Evolutionary conservation across 2,113 vertebrate genomes (phyloP).

Genomic region (Nannobrachium achirus): DNA sequence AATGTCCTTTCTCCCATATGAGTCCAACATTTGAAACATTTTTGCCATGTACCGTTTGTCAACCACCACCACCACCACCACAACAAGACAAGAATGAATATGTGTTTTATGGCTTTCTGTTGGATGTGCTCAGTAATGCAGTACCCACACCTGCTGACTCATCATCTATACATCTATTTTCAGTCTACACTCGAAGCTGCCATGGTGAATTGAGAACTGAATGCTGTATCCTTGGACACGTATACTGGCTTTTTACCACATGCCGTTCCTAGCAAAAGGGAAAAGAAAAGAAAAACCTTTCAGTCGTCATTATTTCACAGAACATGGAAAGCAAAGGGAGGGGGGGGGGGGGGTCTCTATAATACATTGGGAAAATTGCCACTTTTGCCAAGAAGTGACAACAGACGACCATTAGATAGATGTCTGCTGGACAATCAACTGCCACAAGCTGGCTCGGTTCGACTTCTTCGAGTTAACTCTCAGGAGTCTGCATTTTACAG

Average conservation of each 20-base stretch:
- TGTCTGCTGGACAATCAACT: too few species aligned
- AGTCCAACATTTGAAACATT: too few species aligned
- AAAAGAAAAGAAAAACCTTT: neutral
- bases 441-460: too few species aligned
- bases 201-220: neutral
- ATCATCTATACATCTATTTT: neutral
- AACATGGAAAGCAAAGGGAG: neutral
- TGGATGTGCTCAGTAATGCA: neutral
- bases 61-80: neutral
- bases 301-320: neutral
- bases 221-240: neutral
- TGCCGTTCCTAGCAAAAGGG: neutral
- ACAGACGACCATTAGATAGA: too few species aligned
- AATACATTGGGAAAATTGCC: neutral
- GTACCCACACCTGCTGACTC: conserved; percentile 1
- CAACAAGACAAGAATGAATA: neutral
- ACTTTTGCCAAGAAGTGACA: conserved; percentile 3
- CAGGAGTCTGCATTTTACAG: too few species aligned
- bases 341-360: too few species aligned
- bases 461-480: too few species aligned
- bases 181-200: neutral
- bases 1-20: too few species aligned
- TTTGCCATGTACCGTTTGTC: too few species aligned
- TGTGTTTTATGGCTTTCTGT: neutral
- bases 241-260: neutral